Evolutionary conservation across 2,797 vertebrate genomes (phyloP).

Genomic region (Galagoides demidoff): DNA sequence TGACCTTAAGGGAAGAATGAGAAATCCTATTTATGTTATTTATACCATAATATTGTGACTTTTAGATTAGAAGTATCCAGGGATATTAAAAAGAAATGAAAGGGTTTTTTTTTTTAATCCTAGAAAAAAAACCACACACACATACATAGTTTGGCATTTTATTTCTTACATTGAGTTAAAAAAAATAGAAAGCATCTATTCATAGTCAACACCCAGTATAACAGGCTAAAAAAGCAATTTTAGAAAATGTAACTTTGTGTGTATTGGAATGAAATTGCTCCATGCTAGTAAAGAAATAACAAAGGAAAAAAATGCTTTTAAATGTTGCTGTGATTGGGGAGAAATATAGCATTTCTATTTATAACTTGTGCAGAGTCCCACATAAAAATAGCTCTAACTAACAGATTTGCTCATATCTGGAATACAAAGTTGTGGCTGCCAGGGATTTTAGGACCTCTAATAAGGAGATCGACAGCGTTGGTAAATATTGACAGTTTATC

Average conservation of each 20-base stretch:
- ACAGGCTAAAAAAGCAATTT: slow-evolving; percentile 69
- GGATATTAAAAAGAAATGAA: slow-evolving; percentile 51
- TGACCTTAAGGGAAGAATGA: slow-evolving; percentile 37
- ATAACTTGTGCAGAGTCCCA: slow-evolving; percentile 67
- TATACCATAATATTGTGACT: neutral
- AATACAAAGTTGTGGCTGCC: slow-evolving; percentile 42
- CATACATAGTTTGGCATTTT: slow-evolving; percentile 21
- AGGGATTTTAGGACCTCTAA: slow-evolving; percentile 65
- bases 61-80: slow-evolving; percentile 11
- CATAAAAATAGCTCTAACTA: slow-evolving; percentile 79
- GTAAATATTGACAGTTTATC: slow-evolving; percentile 57
- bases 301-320: slow-evolving; percentile 71
- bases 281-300: slow-evolving; percentile 61
- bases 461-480: neutral
- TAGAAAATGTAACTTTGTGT: slow-evolving; percentile 50
- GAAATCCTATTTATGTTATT: neutral
- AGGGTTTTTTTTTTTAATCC: neutral
- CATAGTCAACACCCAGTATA: neutral
- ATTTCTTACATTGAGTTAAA: slow-evolving; percentile 32
- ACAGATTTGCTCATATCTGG: slow-evolving; percentile 75
- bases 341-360: slow-evolving; percentile 77
- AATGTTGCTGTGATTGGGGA: slow-evolving; percentile 64
- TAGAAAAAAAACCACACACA: neutral
- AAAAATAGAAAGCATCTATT: slow-evolving; percentile 17
- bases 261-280: slow-evolving; percentile 56